phyloP scores from a whole-genome alignment of 2,797 vertebrate species.

The Xiphorhynchus erythropygius region DNA sequence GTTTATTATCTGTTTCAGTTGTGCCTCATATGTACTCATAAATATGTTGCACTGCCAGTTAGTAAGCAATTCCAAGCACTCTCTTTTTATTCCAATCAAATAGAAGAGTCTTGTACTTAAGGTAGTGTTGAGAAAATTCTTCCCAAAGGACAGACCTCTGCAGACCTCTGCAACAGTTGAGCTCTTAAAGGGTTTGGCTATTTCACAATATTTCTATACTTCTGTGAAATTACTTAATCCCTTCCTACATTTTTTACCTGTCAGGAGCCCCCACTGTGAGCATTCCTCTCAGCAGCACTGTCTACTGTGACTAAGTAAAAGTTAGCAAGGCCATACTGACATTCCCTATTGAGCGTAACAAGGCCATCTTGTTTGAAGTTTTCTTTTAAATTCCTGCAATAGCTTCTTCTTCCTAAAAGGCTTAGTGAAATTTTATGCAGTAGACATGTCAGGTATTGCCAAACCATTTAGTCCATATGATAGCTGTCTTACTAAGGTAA shows the following conservation, averaged over 20 bases:
- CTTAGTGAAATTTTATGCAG: neutral
- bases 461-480: neutral
- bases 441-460: neutral
- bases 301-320: neutral
- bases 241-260: neutral
- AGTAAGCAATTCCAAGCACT: neutral
- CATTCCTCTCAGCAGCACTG: neutral
- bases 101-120: neutral
- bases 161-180: neutral
- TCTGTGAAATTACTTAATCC: neutral
- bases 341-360: neutral
- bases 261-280: neutral
- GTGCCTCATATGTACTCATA: neutral
- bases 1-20: neutral
- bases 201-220: neutral
- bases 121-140: neutral
- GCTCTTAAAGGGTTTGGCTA: neutral
- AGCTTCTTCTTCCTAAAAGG: neutral
- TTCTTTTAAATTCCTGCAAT: neutral
- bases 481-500: neutral
- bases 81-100: neutral
- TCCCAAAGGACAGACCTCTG: neutral
- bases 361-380: neutral
- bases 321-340: neutral
- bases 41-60: fast-evolving